Percentiles rank a stretch among this genome's conserved stretches.
Conservation (phyloP, 1,140 invertebrate species). For the Diabrotica virgifera region DNA sequence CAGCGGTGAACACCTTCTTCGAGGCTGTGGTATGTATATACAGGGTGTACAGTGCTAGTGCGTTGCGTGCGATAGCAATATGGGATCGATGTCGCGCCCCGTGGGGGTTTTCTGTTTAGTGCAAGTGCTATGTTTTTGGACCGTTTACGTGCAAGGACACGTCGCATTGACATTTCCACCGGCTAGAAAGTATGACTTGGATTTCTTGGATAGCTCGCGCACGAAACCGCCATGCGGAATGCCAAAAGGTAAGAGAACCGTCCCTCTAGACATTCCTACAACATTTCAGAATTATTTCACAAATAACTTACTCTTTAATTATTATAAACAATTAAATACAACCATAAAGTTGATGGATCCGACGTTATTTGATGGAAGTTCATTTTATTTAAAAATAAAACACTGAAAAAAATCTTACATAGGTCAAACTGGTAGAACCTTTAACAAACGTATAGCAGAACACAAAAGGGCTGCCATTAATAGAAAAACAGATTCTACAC, state of each 20-base stretch:
- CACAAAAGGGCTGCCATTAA: too few species aligned
- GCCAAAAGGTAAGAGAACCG: slow-evolving; percentile 76
- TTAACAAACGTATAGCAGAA: too few species aligned
- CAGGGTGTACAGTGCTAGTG: background rate
- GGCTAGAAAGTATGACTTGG: slow-evolving; percentile 82
- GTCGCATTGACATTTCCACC: slow-evolving; percentile 84
- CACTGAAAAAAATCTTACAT: too few species aligned
- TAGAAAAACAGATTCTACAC: too few species aligned
- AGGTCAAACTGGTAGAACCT: too few species aligned
- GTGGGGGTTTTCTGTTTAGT: slow-evolving; percentile 7
- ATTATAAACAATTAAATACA: too few species aligned
- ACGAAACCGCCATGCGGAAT: slow-evolving; percentile 92
- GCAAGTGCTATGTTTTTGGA: slow-evolving; percentile 13
- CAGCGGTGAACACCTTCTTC: slow-evolving; percentile 5
- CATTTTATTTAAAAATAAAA: too few species aligned
- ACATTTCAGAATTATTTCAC: too few species aligned
- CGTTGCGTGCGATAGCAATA: slow-evolving; percentile 7
- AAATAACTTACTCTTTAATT: too few species aligned
- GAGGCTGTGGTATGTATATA: background rate
- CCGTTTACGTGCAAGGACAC: slow-evolving; percentile 49
- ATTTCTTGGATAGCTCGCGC: slow-evolving; percentile 89
- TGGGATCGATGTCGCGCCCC: background rate
- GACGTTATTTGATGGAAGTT: too few species aligned
- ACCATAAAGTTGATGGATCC: too few species aligned
- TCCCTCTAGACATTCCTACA: too few species aligned